phyloP scores from a whole-genome alignment of 2,113 vertebrate species.

The Ictalurus punctatus region DNA sequence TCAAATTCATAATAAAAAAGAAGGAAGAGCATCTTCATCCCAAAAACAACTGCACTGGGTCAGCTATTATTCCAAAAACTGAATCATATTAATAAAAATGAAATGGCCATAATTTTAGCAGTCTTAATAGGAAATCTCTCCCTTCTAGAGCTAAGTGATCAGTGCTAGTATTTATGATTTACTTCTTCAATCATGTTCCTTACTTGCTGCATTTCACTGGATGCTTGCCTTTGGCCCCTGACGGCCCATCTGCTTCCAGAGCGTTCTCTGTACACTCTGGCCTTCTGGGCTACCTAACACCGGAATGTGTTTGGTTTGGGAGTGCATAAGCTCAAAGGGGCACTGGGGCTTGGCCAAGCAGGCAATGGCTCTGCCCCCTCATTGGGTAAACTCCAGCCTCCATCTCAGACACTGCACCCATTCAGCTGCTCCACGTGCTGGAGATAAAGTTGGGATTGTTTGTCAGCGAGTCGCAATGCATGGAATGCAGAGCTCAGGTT shows the following conservation, averaged over 20 bases:
- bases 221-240: conserved; percentile 56
- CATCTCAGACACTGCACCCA: conserved; percentile 71
- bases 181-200: not conserved
- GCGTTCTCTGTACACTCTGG: conserved; percentile 41
- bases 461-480: conserved; percentile 75
- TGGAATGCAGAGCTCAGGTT: conserved; percentile 72
- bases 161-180: not conserved
- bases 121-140: not conserved
- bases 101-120: not conserved
- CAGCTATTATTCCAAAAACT: not conserved
- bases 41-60: not conserved
- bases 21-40: not conserved
- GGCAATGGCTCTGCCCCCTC: conserved; percentile 50
- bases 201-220: conserved; percentile 24
- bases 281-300: conserved; percentile 58
- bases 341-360: conserved; percentile 38
- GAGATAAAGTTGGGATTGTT: conserved; percentile 83
- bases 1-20: not conserved
- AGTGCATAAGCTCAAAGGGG: conserved; percentile 55
- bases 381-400: conserved; percentile 65
- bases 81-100: not conserved
- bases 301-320: conserved; percentile 62
- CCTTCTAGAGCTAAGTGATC: not conserved
- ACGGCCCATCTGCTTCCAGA: conserved; percentile 50
- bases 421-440: conserved; percentile 67